These are phyloP conservation scores for Enteromius mattozi DNA, from an alignment of 2,797 vertebrate genomes.

Conservation along the genomic window DNA sequence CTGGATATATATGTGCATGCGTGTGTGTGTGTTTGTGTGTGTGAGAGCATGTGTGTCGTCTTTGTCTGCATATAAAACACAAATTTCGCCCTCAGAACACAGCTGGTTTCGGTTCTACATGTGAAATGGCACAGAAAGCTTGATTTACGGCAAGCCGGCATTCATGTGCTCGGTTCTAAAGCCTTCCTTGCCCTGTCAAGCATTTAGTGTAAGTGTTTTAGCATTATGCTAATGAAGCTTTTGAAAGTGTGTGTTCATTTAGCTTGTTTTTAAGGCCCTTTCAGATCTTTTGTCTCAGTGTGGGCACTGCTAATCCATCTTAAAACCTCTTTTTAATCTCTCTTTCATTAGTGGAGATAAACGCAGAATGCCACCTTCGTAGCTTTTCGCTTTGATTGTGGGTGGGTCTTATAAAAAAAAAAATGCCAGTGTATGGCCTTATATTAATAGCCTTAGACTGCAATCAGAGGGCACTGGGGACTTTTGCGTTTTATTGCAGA, in stretches of 20 bases:
- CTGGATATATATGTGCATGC: constrained; percentile 39
- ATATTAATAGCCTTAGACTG: constrained; percentile 59
- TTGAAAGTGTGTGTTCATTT: constrained; percentile 63
- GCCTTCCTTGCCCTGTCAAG: constrained; percentile 42
- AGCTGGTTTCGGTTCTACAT: constrained; percentile 57
- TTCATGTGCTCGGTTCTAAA: constrained; percentile 46
- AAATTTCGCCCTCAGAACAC: constrained; percentile 56
- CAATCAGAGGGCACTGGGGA: constrained; percentile 61
- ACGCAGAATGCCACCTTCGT: constrained; percentile 78
- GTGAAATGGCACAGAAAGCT: constrained; percentile 48
- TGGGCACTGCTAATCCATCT: constrained; percentile 76
- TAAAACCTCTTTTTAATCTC: constrained; percentile 82
- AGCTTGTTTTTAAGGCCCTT: constrained; percentile 61
- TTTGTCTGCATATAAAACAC: constrained; percentile 54
- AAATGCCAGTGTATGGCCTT: constrained; percentile 35
- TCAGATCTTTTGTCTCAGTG: constrained; percentile 79
- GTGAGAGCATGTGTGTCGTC: constrained; percentile 42
- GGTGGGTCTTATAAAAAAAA: constrained; percentile 48
- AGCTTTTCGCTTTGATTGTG: constrained; percentile 81
- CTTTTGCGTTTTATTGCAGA: constrained; percentile 79
- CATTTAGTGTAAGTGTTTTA: constrained; percentile 57
- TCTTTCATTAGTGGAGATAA: constrained; percentile 82
- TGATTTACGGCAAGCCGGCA: constrained; percentile 17
- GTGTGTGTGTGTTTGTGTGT: constrained; percentile 49
- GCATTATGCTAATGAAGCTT: constrained; percentile 63